Conservation (phyloP, 2,113 vertebrate genomes). For the Rhabdomys dilectus region DNA sequence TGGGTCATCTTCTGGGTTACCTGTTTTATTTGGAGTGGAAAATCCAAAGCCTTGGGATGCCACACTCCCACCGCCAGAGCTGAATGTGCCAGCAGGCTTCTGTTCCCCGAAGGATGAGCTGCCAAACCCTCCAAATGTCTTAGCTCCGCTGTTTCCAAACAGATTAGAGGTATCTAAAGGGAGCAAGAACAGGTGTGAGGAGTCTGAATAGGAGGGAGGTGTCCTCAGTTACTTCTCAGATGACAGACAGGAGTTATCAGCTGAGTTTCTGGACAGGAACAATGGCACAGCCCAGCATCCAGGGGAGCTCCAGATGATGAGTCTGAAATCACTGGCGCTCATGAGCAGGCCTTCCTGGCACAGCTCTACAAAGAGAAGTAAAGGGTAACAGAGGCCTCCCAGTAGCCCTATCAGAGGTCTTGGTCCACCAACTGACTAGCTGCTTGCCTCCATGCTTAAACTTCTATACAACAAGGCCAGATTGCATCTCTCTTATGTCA, state of each 20-base stretch:
- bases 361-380: neutral
- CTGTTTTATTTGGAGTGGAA: constrained; percentile 91
- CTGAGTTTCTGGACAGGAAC: neutral
- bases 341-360: neutral
- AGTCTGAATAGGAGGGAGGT: neutral
- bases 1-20: constrained; percentile 80
- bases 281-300: neutral
- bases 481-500: neutral
- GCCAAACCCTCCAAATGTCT: constrained; percentile 92
- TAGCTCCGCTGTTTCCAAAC: constrained; percentile 95
- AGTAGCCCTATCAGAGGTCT: neutral
- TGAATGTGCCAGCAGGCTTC: constrained; percentile 95
- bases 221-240: neutral
- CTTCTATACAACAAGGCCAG: neutral
- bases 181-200: constrained; percentile 36
- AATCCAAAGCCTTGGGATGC: constrained; percentile 97
- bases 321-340: neutral
- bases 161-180: constrained; percentile 89
- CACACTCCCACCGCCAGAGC: constrained; percentile 92
- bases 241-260: neutral
- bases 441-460: neutral
- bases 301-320: neutral
- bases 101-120: constrained; percentile 93
- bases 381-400: neutral
- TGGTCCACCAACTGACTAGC: accelerated